Evolutionary conservation across 2,888 invertebrate species (phyloP), one percentile per base, ranked within the genome.

Genomic region (Cryptus viduatorius): DNA sequence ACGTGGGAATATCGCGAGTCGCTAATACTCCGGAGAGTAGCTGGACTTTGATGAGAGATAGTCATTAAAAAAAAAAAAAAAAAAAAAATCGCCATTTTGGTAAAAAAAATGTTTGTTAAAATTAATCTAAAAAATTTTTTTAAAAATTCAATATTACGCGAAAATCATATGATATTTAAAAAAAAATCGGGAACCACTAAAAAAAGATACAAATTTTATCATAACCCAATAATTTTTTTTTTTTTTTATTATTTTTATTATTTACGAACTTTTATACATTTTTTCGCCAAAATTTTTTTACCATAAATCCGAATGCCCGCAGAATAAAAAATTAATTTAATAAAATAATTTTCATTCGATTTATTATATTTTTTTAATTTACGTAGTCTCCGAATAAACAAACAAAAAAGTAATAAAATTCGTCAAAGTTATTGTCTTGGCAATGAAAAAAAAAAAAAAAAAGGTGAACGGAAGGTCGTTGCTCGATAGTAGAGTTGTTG

Each of bases 1-100:
- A 92, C 92, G 90, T 89, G 89, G 85, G 89, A 90, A 89, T 83
- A 84, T 65, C 73, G 72, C 82, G 80, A 83, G 50, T 81, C 77
- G 37, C 65, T n/a, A 10, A 61, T n/a, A 29, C 31, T 31, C 29
- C 14, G 14, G 29, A 61, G 59, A 61, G 59, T 29, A 29, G n/a
- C 59, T 59, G 59, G 24, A 59, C 59, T 29, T 5, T 29, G 50
- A 67, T 59, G 50, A 16, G 56, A 16, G 44, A 19, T 19, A n/a
- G 46, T 29, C 24, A 14, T n/a, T 19, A 16, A 50, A 53, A 67
- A 53, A 72, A n/a, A 71, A 67, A 42, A 42, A 42, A 7, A 31
- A 16, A 19, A n/a, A 19, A 53, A 53, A 8, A 50, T 56, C 59
- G 69, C 42, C 16, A 31, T 19, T 44, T 29, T 37, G 64, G 24